Base-by-base conservation (phyloP, 2,113 vertebrate species). In the Amazona vittata region DNA sequence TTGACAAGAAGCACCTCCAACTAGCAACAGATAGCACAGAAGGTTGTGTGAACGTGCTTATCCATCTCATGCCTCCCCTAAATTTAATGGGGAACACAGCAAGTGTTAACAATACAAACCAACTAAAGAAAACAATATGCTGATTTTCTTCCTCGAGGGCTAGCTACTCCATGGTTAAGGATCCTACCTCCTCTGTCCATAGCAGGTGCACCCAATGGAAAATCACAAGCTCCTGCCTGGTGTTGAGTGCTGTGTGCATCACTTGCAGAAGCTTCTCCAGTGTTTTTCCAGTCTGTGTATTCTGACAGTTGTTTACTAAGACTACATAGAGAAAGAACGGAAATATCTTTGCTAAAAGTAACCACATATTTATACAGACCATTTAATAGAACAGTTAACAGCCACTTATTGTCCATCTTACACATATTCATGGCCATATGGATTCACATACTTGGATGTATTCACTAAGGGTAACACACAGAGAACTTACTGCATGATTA, bases 241-340 rank as follows among this genome's bases (percentile, higher is more conserved):
- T 74, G 92, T 16, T 97, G 97, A 91, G 96, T 98, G 28, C 86
- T 91, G 50, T 97, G 98, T 71, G 96, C 95, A 75, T 84, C 97
- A 47, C 68, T 74, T 69, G 21, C 87, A 17, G 96, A 94, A 41
- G 96, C 96, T 28, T 97, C 88, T 55, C 96, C 96, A 14, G 74
- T 37, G 25, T 96, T 97, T 74, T 89, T 97, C 78, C 97, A 97
- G 62, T 97, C 98, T n/a, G 94, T 86, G 7, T 98, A 96, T 47
- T 99, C 98, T 93, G 97, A 97, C 84, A 99, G 98, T 46, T 99
- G 96, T 90, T 98, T 97, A 86, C 98, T 98, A 95, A 99, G 98
- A 68, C 99, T 99, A 81, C 9, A 93, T 6, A 83, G 64, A 37
- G 60, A 89, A 81, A 73, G 20, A 83, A 7, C 86, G 5, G 11